Evolutionary conservation across 37 sponge, comb jelly and placozoan species (phyloP).

Genomic region (Chondrosia reniformis): DNA sequence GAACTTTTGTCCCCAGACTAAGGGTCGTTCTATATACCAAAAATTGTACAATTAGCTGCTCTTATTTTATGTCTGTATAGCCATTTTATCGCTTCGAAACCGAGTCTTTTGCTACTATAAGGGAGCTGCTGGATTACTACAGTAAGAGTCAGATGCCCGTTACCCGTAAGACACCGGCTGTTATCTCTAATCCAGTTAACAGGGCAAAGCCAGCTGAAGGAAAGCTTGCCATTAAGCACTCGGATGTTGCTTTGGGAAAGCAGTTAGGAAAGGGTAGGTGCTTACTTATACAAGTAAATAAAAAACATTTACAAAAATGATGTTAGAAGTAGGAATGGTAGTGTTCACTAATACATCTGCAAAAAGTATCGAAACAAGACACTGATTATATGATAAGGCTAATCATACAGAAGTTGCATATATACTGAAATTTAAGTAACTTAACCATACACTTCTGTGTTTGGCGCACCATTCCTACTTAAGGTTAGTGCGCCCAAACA

Average conservation of each 20-base stretch:
- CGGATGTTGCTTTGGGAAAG: conserved; percentile 8
- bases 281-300: background rate
- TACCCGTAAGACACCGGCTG: conserved; percentile 43
- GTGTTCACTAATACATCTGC: background rate
- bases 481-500: too few species aligned
- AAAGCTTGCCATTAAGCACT: conserved; percentile 52
- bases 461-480: too few species aligned
- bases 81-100: conserved; percentile 76
- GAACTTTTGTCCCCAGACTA: too few species aligned
- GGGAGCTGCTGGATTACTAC: conserved; percentile 62
- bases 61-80: too few species aligned
- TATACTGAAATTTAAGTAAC: too few species aligned
- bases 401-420: too few species aligned
- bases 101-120: conserved; percentile 42
- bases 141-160: conserved; percentile 31
- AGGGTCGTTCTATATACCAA: too few species aligned
- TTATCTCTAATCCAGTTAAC: conserved; percentile 32
- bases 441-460: too few species aligned
- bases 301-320: background rate
- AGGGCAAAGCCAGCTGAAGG: conserved; percentile 26
- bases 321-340: background rate
- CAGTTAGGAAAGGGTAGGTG: conserved; percentile 10
- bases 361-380: too few species aligned
- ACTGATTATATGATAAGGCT: too few species aligned
- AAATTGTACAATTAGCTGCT: too few species aligned